These are phyloP conservation scores for Sylvilagus bachmani DNA, from an alignment of 2,113 vertebrate genomes.

Conservation along the genomic window DNA sequence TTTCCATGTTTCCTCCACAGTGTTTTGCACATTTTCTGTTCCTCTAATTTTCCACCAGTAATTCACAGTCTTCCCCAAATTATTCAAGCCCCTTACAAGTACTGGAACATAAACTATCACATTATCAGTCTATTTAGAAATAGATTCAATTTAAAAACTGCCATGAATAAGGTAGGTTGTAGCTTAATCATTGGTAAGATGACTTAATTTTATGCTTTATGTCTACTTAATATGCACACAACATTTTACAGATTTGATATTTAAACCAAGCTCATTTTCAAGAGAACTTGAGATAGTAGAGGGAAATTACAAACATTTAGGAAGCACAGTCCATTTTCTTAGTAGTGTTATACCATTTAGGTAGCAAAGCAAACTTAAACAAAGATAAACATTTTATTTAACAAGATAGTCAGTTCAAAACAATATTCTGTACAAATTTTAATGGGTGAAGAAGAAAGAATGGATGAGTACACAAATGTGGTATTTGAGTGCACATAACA, in stretches of 20 bases:
- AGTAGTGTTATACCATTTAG: background rate
- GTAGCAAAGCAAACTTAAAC: background rate
- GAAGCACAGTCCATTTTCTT: background rate
- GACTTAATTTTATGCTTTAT: conserved; percentile 1
- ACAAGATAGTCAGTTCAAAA: background rate
- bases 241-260: background rate
- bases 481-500: background rate
- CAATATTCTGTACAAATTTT: background rate
- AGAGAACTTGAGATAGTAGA: background rate
- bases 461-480: background rate
- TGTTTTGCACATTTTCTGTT: background rate
- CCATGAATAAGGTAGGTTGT: background rate
- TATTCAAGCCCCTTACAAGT: background rate
- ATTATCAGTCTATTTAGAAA: background rate
- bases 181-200: background rate
- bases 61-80: background rate
- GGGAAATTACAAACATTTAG: background rate
- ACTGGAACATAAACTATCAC: background rate
- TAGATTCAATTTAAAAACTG: background rate
- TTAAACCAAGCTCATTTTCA: background rate
- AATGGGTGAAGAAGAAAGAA: background rate
- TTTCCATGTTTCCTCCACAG: conserved; percentile 1
- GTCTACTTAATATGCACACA: background rate
- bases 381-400: background rate
- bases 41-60: background rate